These are phyloP conservation scores for Phymastichus coffea DNA, from an alignment of 1,140 invertebrate genomes.

Conservation along the genomic window DNA sequence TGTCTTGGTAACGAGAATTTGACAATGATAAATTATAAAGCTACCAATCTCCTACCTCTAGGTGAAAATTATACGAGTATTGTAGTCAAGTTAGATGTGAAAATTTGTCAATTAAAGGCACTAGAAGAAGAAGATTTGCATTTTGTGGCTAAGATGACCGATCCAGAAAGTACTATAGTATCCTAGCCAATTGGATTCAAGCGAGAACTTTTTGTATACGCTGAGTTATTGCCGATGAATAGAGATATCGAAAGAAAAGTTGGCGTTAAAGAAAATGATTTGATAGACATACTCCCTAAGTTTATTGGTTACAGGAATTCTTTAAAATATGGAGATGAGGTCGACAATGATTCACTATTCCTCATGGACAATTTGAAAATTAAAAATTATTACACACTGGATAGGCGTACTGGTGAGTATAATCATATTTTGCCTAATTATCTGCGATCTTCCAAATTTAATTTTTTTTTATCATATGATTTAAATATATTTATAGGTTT, in stretches of 20 bases:
- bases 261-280: neutral
- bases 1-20: neutral
- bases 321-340: constrained; percentile 31
- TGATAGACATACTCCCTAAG: neutral
- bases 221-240: neutral
- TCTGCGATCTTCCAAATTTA: too few relatives aligned
- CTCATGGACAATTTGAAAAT: constrained; percentile 61
- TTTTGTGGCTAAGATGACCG: neutral
- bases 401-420: constrained; percentile 45
- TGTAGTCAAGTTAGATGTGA: neutral
- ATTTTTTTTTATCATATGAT: too few relatives aligned
- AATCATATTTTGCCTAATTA: too few relatives aligned
- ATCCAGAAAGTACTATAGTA: neutral
- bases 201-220: neutral
- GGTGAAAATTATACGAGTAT: neutral
- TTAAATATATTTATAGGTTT: constrained; percentile 50
- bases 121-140: neutral
- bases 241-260: neutral
- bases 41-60: neutral
- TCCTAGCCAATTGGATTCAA: neutral
- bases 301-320: neutral
- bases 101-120: neutral
- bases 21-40: neutral
- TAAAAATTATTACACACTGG: constrained; percentile 53
- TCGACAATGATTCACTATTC: constrained; percentile 60